phyloP scores from a whole-genome alignment of 2,113 vertebrate genomes.

The Cephalopholis sonnerati region DNA sequence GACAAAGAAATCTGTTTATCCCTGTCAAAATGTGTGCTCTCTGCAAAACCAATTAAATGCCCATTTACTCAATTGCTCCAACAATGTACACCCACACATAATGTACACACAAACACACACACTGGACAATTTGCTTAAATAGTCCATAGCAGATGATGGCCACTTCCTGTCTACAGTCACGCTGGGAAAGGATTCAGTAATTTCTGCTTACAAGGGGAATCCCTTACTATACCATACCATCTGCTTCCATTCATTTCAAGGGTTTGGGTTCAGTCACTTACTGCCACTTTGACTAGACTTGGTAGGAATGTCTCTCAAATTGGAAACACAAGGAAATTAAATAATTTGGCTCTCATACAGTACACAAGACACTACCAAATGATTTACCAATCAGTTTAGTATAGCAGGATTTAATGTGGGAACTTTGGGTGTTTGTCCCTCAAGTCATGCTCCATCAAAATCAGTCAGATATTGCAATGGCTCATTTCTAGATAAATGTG shows the following conservation, averaged over 20 bases:
- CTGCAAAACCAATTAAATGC: slow-evolving; percentile 69
- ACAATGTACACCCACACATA: slow-evolving; percentile 44
- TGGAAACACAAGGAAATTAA: neutral
- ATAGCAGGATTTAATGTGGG: neutral
- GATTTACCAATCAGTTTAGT: neutral
- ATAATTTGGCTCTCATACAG: neutral
- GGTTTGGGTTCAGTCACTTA: neutral
- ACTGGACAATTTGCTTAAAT: slow-evolving; percentile 45
- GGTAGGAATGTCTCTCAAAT: neutral
- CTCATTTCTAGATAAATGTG: no score
- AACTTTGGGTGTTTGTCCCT: no score
- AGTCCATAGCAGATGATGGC: slow-evolving; percentile 32
- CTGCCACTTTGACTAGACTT: slow-evolving; percentile 20
- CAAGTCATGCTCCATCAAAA: neutral
- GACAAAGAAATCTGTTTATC: slow-evolving; percentile 73
- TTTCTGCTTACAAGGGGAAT: slow-evolving; percentile 45
- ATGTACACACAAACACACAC: slow-evolving; percentile 20
- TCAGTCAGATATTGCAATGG: no score
- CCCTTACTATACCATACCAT: slow-evolving; percentile 8
- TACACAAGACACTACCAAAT: neutral
- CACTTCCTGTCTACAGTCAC: slow-evolving; percentile 50
- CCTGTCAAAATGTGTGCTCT: slow-evolving; percentile 53
- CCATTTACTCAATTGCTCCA: slow-evolving; percentile 59
- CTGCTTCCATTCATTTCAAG: slow-evolving; percentile 19
- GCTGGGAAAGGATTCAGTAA: slow-evolving; percentile 25